Percentiles rank a stretch among this genome's conserved stretches.
These are phyloP conservation scores for Cantharis rustica DNA, from an alignment of 2,888 invertebrate genomes.

Conservation along the genomic window DNA sequence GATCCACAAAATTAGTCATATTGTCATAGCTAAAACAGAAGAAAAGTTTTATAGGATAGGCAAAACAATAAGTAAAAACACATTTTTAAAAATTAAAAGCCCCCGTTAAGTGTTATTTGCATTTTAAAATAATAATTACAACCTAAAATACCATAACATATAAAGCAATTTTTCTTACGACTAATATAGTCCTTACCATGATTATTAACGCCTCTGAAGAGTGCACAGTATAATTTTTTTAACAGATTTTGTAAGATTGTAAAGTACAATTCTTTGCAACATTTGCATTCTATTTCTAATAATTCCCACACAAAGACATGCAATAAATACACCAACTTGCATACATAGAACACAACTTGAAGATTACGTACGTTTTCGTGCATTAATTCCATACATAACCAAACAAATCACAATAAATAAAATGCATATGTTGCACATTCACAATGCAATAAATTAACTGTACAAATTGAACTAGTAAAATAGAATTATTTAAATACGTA, in stretches of 20 bases:
- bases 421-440: conserved; percentile 6
- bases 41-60: conserved; percentile 14
- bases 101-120: conserved; percentile 5
- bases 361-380: not conserved
- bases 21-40: conserved; percentile 82
- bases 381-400: not conserved
- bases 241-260: not conserved
- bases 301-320: not conserved
- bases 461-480: not conserved
- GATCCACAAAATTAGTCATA: conserved; percentile 93
- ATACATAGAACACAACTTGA: not conserved
- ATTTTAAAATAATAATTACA: not conserved
- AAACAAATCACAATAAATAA: not conserved
- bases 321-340: not conserved
- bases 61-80: conserved; percentile 11
- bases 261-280: conserved; percentile 1
- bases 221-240: not conserved
- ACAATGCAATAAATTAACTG: not conserved
- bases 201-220: not conserved
- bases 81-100: conserved; percentile 10
- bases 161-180: not conserved
- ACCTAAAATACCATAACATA: not conserved
- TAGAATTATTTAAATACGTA: not conserved
- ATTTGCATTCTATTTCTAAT: conserved; percentile 7
- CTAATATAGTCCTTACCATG: not conserved